Evolutionary conservation across 35 echinoderm and acorn worm genomes (phyloP), one percentile per base, ranked within the genome.

Genomic region (Stichopus chloronotus): DNA sequence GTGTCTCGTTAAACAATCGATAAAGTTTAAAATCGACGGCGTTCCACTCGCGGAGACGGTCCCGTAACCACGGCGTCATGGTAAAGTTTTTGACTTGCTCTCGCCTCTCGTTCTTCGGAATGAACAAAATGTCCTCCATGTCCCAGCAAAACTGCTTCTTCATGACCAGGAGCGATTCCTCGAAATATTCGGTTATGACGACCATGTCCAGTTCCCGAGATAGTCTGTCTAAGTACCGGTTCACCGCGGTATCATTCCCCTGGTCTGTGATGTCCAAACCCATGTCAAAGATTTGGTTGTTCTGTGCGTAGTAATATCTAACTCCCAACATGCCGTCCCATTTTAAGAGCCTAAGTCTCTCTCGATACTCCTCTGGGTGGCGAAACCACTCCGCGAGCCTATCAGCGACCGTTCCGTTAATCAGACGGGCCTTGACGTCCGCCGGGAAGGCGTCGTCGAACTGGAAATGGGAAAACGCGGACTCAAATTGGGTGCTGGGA

Each of bases 401-500:
- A 2, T 91, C 76, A 9, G 9, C 76, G 5, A 78, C 19, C 6
- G 22, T 12, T 17, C 7, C 17, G 21, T 10, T 79, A 8, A n/a
- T 63, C 21, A 83, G 52, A 5, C 59, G 25, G 5, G 13, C 17
- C 82, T 53, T 92, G 11, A 88, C 20, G 14, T 24, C n/a, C 6
- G 56, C 6, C 10, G 86, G 57, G 17, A 98, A 95, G 2, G 88
- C 57, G 52, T 93, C 88, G 5, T 90, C 81, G 16, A 95, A 89
- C 24, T 93, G 76, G 82, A 95, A 98, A 82, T 92, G 72, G 2
- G 60, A 81, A 57, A 98, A 95, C 3, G 96, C 96, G 13, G 97
- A 98, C 79, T 94, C 92, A 77, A 98, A 98, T 77, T 98, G 97
- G 5, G 86, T 58, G 17, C 57, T 87, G 17, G 97, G 97, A 12